A percentile compares a stretch with the other conserved stretches of the same genome.
Conservation (phyloP, 2,888 invertebrate genomes). For the Teleogryllus oceanicus region DNA sequence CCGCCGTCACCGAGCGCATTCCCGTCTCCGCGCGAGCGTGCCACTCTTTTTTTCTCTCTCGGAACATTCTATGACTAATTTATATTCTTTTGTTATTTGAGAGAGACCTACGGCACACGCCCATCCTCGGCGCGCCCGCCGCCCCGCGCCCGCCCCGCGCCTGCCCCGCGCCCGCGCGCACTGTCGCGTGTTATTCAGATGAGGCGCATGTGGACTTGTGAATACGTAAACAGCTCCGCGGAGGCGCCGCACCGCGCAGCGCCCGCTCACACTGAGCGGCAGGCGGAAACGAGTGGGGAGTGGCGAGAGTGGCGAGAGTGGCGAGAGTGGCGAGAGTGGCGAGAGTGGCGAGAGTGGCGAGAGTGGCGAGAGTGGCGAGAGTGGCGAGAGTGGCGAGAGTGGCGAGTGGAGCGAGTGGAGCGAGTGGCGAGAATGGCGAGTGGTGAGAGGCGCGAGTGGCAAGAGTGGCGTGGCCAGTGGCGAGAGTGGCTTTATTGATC, state of each 20-base stretch:
- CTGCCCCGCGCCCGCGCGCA: not conserved
- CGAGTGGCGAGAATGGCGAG: too few species aligned
- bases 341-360: too few species aligned
- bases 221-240: not conserved
- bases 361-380: too few species aligned
- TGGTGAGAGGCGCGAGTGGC: too few species aligned
- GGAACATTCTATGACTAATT: slow-evolving; percentile 18
- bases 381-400: too few species aligned
- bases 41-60: not conserved
- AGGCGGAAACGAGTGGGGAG: too few species aligned
- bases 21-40: not conserved
- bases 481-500: too few species aligned
- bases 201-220: slow-evolving; percentile 10
- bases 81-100: slow-evolving; percentile 6
- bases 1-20: not conserved
- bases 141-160: not conserved
- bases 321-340: too few species aligned
- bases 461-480: too few species aligned
- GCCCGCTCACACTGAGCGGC: not conserved
- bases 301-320: too few species aligned
- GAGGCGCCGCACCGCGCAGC: not conserved
- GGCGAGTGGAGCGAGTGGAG: too few species aligned
- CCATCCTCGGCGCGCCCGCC: not conserved
- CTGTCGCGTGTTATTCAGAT: slow-evolving; percentile 18
- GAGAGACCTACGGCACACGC: not conserved